Percentiles rank a stretch among this genome's conserved stretches.
Evolutionary conservation across 2,888 invertebrate genomes (phyloP).

Genomic region (Eretmocerus hayati): DNA sequence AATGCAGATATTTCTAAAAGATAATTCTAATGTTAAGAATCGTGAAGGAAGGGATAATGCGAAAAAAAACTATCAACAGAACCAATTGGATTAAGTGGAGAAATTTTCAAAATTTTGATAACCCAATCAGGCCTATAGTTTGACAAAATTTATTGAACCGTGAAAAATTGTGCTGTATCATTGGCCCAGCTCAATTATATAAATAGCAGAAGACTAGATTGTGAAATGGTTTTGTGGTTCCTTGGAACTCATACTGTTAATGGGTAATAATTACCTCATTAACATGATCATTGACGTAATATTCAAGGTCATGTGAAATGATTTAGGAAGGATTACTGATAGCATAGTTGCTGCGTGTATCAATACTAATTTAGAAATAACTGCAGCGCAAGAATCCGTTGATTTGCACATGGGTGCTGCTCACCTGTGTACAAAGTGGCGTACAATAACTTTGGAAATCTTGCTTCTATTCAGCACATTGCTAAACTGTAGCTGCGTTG

Average conservation of each 20-base stretch:
- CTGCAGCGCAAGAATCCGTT: conserved; percentile 36
- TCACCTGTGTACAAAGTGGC: conserved; percentile 26
- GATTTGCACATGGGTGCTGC: conserved; percentile 22
- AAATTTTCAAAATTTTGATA: conserved; percentile 22
- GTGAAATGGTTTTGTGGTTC: too few relatives aligned
- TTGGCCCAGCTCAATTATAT: too few relatives aligned
- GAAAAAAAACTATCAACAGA: conserved; percentile 8
- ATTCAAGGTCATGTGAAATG: too few relatives aligned
- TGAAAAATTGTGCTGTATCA: too few relatives aligned
- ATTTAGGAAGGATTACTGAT: too few relatives aligned
- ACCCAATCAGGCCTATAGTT: conserved; percentile 30
- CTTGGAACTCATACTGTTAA: too few relatives aligned
- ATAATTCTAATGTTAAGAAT: conserved; percentile 24
- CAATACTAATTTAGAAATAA: conserved; percentile 35
- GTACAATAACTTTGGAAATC: conserved; percentile 26
- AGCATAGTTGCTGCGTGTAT: too few relatives aligned
- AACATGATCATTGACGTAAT: too few relatives aligned
- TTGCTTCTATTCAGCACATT: conserved; percentile 17
- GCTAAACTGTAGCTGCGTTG: conserved; percentile 1
- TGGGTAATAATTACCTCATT: too few relatives aligned
- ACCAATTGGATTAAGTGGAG: conserved; percentile 20
- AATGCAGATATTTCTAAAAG: conserved; percentile 44
- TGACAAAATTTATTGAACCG: conserved; percentile 16
- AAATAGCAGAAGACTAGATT: too few relatives aligned
- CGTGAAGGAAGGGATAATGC: conserved; percentile 14